Evolutionary conservation across 2,113 vertebrate species (phyloP).

Genomic region (Takifugu bimaculatus): DNA sequence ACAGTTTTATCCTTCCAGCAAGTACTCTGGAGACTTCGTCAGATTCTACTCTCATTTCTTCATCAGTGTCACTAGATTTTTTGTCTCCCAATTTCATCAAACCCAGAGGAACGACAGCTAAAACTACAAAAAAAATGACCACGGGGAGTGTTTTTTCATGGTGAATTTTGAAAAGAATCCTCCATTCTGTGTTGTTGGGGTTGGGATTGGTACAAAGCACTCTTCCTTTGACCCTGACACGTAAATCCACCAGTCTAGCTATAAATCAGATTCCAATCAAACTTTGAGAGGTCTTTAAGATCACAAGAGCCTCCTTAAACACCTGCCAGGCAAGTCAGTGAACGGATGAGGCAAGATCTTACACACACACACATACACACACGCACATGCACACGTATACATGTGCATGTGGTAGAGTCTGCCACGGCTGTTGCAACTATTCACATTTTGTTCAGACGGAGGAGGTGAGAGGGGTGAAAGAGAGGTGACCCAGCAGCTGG

Average conservation of each 20-base stretch:
- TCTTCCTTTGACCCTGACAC: conserved; percentile 33
- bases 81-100: not conserved
- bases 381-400: conserved; percentile 14
- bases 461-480: conserved; percentile 56
- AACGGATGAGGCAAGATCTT: conserved; percentile 53
- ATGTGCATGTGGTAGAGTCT: conserved; percentile 54
- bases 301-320: conserved; percentile 56
- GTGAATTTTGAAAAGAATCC: conserved; percentile 5
- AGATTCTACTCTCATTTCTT: not conserved
- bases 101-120: not conserved
- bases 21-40: not conserved
- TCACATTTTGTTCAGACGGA: conserved; percentile 61
- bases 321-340: conserved; percentile 66
- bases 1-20: not conserved
- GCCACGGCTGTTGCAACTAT: conserved; percentile 57
- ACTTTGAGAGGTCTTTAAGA: conserved; percentile 66
- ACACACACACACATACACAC: conserved; percentile 9
- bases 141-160: conserved; percentile 23
- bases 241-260: conserved; percentile 31
- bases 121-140: conserved; percentile 6
- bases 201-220: conserved; percentile 20
- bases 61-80: not conserved
- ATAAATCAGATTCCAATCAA: conserved; percentile 67
- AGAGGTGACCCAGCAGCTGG: conserved; percentile 61
- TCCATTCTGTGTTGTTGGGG: conserved; percentile 5